These are phyloP conservation scores for Gonioctena quinquepunctata DNA, from an alignment of 1,140 invertebrate species.

Conservation along the genomic window DNA sequence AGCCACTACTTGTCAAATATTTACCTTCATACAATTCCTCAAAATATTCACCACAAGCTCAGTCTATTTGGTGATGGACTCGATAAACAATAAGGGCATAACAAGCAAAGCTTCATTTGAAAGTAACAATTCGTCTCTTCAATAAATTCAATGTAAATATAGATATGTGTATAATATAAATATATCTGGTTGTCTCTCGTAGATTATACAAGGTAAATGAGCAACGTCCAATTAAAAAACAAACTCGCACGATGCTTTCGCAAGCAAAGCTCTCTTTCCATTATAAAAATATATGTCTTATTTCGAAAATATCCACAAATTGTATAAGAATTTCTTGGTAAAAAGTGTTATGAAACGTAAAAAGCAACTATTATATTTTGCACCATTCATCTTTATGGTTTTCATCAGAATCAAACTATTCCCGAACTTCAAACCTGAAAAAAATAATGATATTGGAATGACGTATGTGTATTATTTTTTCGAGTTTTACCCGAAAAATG, in stretches of 20 bases:
- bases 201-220: not conserved
- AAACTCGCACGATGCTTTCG: not conserved
- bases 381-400: not conserved
- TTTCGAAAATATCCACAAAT: not conserved
- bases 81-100: too few relatives aligned
- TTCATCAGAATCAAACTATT: not conserved
- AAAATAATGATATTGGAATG: not conserved
- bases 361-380: conserved; percentile 4
- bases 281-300: conserved; percentile 12
- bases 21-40: too few relatives aligned
- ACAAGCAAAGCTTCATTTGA: too few relatives aligned
- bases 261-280: not conserved
- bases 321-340: conserved; percentile 1
- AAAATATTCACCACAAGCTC: not conserved
- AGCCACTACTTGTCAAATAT: too few relatives aligned
- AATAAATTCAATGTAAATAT: not conserved
- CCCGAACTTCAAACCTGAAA: not conserved
- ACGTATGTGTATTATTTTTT: too few relatives aligned
- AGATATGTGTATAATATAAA: conserved; percentile 5
- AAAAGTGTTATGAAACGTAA: conserved; percentile 1
- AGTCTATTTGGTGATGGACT: not conserved
- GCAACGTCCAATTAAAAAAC: not conserved
- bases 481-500: too few relatives aligned
- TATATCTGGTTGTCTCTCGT: not conserved
- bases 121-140: too few relatives aligned